Percentiles rank a stretch among this genome's conserved stretches.
These are phyloP conservation scores for Tethea ocularis DNA, from an alignment of 2,888 invertebrate genomes.

Conservation along the genomic window DNA sequence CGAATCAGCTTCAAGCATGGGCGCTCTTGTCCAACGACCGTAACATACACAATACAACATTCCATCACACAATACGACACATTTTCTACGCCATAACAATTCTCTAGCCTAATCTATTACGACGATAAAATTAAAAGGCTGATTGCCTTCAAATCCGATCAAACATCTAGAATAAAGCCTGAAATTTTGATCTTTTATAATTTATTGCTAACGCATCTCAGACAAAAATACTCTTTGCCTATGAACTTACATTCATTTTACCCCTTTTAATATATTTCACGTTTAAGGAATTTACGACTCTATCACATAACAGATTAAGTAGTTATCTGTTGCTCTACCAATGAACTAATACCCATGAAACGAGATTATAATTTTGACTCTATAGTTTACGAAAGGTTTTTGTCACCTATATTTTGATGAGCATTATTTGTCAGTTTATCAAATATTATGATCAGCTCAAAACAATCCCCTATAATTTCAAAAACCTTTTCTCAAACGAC, in stretches of 20 bases:
- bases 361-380: neutral
- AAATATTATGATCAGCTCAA: neutral
- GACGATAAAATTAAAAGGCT: constrained; percentile 32
- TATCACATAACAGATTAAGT: neutral
- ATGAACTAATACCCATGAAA: neutral
- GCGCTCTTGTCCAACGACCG: neutral
- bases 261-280: neutral
- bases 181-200: neutral
- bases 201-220: neutral
- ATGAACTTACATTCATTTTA: neutral
- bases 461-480: neutral
- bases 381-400: neutral
- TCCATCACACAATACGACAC: constrained; percentile 24
- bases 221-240: neutral
- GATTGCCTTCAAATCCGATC: constrained; percentile 25
- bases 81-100: constrained; percentile 30
- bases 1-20: neutral
- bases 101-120: constrained; percentile 32
- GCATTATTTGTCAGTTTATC: neutral
- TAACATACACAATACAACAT: constrained; percentile 11
- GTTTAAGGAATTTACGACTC: neutral
- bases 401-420: neutral
- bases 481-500: constrained; percentile 15
- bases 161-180: neutral
- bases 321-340: neutral